Base-by-base conservation (phyloP, 2,797 vertebrate genomes). In the Microtus californicus region DNA sequence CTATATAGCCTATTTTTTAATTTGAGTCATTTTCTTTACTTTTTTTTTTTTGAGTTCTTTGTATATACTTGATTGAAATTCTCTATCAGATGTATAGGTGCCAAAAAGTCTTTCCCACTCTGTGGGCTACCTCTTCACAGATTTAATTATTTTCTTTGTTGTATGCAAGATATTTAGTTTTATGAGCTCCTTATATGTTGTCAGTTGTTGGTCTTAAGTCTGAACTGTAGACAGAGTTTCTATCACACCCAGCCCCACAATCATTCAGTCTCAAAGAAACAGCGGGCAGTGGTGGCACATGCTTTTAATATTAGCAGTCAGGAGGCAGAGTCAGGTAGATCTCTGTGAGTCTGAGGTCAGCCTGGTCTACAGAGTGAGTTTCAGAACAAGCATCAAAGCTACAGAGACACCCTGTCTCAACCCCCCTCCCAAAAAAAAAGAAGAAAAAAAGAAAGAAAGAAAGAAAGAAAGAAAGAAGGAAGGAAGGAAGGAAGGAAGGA, bases 401-500 rank as follows among this genome's bases (percentile, higher is more conserved):
- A 56, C 54, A 56, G 5, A 56, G 17, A 56, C 1, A 19, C 54
- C 5, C 17, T 56, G 17, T 56, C 54, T 17, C 54, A 54, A 43
- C 43, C 5, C 43, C 6, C 6, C 43, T 6, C 5, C 43, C 5
- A 6, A 43, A 43, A 43, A 43, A 43, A 54, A 17, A 5, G 4
- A 54, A 51, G 0, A 51, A 51, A 15, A 1, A 17, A 17, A 54
- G 14, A 17, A 13, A 51, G 3, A 54, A 13, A 54, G 4, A 51
- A 3, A 51, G 0, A 15, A 2, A 5, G 3, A 54, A 15, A 3
- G 3, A 54, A 15, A 15, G 14, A 54, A 54, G 13, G 3, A 54
- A 13, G 14, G 14, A 17, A 3, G 15, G 0, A 15, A 2, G 1
- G 3, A 54, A 15, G 0, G 3, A 54, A 15, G 15, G 4, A 15